These are phyloP conservation scores for Rhadina sibilatrix DNA, from an alignment of 2,113 vertebrate species.

Conservation along the genomic window DNA sequence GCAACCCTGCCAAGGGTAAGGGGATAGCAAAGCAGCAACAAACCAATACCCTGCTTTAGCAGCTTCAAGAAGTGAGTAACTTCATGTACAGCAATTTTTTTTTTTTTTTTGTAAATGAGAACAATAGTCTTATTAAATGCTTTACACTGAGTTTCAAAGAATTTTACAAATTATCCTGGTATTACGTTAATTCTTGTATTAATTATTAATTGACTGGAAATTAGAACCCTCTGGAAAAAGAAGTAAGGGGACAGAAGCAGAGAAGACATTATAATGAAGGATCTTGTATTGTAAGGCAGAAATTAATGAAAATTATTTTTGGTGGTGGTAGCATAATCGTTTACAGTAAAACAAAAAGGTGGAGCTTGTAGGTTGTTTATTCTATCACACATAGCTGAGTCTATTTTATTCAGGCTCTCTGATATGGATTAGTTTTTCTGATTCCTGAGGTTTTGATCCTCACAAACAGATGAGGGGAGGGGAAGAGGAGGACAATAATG, in stretches of 20 bases:
- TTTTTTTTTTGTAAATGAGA: background rate
- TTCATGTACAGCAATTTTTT: conserved; percentile 56
- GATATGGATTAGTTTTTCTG: background rate
- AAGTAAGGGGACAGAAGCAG: background rate
- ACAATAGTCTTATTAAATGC: background rate
- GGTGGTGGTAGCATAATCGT: background rate
- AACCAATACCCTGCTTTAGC: conserved; percentile 20
- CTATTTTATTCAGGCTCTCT: background rate
- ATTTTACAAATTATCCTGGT: background rate
- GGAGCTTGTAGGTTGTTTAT: background rate
- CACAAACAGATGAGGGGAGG: background rate
- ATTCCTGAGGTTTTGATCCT: background rate
- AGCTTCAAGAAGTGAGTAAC: conserved; percentile 31
- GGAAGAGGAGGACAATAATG: background rate
- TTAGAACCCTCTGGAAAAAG: background rate
- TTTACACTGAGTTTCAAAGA: conserved; percentile 15
- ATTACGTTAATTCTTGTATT: conserved; percentile 27
- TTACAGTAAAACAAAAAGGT: background rate
- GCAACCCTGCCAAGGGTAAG: background rate
- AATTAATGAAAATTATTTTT: background rate
- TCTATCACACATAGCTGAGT: too few species aligned
- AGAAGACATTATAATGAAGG: background rate
- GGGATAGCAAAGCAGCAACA: background rate
- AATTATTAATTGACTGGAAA: background rate
- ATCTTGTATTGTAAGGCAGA: background rate